Base-by-base conservation (phyloP, 2,888 invertebrate genomes). In the Dermolepida albohirtum region DNA sequence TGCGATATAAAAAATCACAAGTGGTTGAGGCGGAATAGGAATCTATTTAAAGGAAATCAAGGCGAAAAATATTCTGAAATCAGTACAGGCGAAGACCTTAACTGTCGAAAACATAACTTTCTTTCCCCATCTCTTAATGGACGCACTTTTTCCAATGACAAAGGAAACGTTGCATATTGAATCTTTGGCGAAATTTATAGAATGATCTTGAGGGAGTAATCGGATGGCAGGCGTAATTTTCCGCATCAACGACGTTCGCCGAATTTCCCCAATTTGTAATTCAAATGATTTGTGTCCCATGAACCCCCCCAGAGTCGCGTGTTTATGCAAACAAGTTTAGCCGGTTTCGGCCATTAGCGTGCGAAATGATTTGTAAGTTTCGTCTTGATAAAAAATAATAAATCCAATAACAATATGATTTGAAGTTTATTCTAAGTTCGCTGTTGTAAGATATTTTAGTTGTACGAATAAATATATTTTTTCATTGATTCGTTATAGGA, bases 211-310 rank as follows among this genome's bases (percentile, higher is more conserved):
- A 22, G 44, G 59, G 43, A 59, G 14, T 44, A 44, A 44, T 41
- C 44, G 59, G n/a, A 59, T 12, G 44, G 43, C 14, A 7, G 40
- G 16, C 44, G 59, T 59, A 59, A 59, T 59, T 59, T 59, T 59
- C 59, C 59, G 44, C 59, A 44, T 44, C 59, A 59, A 59, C 44
- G 59, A 14, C 44, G 27, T 29, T 34, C 59, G 29, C 47, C 59
- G 59, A 59, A 59, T 59, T 59, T 22, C 41, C 47, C 59, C 59
- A 59, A 59, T 59, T 59, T 59, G 59, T 59, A 59, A 59, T 59
- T 59, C 59, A 59, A 59, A 59, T 59, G 59, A 59, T 59, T 44
- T 44, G 59, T 44, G 11, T n/a, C n/a, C 44, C 44, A 17, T 22
- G 59, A 59, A 43, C 44, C 27, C 10, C 29, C 44, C 44, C 43